Evolutionary conservation across 2,113 vertebrate genomes (phyloP).

Genomic region (Drymodes brunneopygia): DNA sequence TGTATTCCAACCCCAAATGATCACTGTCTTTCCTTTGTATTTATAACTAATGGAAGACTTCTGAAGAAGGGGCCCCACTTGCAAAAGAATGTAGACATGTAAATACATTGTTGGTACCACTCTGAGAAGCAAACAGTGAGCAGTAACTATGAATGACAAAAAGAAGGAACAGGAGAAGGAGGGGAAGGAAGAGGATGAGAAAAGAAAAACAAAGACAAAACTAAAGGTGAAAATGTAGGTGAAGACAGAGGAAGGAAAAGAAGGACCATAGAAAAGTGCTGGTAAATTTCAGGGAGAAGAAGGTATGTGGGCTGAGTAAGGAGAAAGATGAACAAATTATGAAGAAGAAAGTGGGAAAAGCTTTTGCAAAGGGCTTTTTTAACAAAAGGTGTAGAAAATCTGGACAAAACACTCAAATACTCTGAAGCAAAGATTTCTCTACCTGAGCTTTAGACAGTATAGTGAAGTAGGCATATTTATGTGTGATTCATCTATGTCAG

Average conservation of each 20-base stretch:
- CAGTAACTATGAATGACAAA: accelerated
- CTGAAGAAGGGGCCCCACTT: neutral
- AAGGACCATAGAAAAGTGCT: neutral
- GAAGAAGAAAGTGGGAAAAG: neutral
- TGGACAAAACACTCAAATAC: neutral
- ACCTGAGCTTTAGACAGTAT: neutral
- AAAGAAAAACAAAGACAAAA: neutral
- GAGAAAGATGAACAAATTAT: neutral
- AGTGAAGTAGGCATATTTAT: neutral
- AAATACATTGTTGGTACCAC: neutral
- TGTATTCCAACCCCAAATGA: neutral
- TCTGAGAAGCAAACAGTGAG: neutral
- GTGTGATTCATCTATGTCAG: neutral
- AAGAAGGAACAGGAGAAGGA: accelerated
- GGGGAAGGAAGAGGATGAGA: neutral
- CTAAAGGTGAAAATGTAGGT: neutral
- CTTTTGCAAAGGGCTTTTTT: neutral
- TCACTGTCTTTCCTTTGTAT: neutral
- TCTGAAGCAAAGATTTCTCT: neutral
- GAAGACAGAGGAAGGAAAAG: neutral
- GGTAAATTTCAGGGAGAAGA: neutral
- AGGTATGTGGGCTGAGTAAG: neutral
- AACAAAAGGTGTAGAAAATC: neutral
- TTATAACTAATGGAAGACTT: neutral
- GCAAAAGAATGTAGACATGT: neutral